These are phyloP conservation scores for Drosophila flavopinicola DNA, from an alignment of 2,888 invertebrate genomes.

Conservation along the genomic window DNA sequence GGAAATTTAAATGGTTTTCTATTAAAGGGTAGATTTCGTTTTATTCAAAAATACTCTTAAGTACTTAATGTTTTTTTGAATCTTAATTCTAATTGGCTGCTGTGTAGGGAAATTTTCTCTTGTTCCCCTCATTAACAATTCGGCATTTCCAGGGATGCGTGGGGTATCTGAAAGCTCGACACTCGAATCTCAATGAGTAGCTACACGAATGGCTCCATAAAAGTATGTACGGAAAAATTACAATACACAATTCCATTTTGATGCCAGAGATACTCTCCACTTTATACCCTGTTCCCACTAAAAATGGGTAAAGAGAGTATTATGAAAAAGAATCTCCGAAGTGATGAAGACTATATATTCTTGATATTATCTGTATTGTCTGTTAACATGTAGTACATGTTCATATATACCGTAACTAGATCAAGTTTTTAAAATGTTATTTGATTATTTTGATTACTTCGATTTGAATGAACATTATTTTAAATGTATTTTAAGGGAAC, in stretches of 20 bases:
- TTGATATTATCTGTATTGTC: too few species aligned
- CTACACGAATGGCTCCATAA: not conserved
- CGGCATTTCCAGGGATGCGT: not conserved
- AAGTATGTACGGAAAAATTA: not conserved
- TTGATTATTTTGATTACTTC: too few species aligned
- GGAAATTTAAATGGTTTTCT: not conserved
- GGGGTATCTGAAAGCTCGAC: constrained; percentile 5
- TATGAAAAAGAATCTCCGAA: too few species aligned
- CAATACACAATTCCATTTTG: constrained; percentile 1
- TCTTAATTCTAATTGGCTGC: constrained; percentile 17
- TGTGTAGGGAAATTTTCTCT: constrained; percentile 24
- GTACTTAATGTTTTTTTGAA: not conserved
- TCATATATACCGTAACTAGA: too few species aligned
- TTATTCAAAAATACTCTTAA: not conserved
- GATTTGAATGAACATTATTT: too few species aligned
- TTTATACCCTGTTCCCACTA: too few species aligned
- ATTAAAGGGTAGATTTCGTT: constrained; percentile 9
- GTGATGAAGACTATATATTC: too few species aligned
- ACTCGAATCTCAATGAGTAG: not conserved
- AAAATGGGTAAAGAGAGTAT: too few species aligned
- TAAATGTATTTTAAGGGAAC: too few species aligned
- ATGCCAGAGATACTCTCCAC: not conserved
- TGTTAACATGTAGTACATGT: too few species aligned
- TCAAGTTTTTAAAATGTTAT: too few species aligned
- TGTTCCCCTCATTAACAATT: constrained; percentile 22